phyloP scores from a whole-genome alignment of 2,888 invertebrate species.

The Hypercompe scribonia region DNA sequence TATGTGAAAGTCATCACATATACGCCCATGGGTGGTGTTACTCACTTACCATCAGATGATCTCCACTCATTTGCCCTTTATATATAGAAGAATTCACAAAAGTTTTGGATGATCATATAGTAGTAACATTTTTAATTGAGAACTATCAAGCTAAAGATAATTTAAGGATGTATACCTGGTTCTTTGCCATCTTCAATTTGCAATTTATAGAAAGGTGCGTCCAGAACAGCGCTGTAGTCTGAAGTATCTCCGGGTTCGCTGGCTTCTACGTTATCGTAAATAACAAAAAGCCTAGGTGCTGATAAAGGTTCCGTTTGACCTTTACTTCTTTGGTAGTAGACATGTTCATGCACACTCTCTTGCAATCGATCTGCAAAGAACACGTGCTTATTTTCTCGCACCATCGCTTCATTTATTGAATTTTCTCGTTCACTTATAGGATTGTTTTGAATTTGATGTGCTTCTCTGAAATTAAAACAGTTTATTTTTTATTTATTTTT shows the following conservation, averaged over 20 bases:
- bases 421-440: slow-evolving; percentile 81
- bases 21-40: too few relatives aligned
- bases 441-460: slow-evolving; percentile 80
- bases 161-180: slow-evolving; percentile 62
- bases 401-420: slow-evolving; percentile 82
- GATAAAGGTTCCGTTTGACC: slow-evolving; percentile 85
- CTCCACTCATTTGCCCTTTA: background rate
- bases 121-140: too few relatives aligned
- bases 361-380: slow-evolving; percentile 90
- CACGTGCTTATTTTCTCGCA: slow-evolving; percentile 87
- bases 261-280: slow-evolving; percentile 91
- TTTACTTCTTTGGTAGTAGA: slow-evolving; percentile 80
- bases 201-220: slow-evolving; percentile 88
- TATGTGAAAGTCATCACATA: too few relatives aligned
- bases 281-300: slow-evolving; percentile 88
- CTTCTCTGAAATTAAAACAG: slow-evolving; percentile 81
- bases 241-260: slow-evolving; percentile 88
- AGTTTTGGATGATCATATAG: too few relatives aligned
- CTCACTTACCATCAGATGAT: background rate
- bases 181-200: slow-evolving; percentile 85
- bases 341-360: slow-evolving; percentile 88
- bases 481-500: background rate
- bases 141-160: background rate
- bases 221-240: slow-evolving; percentile 86
- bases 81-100: background rate